Conservation (phyloP, 1,140 invertebrate species). For the Tetraneura akinire region DNA sequence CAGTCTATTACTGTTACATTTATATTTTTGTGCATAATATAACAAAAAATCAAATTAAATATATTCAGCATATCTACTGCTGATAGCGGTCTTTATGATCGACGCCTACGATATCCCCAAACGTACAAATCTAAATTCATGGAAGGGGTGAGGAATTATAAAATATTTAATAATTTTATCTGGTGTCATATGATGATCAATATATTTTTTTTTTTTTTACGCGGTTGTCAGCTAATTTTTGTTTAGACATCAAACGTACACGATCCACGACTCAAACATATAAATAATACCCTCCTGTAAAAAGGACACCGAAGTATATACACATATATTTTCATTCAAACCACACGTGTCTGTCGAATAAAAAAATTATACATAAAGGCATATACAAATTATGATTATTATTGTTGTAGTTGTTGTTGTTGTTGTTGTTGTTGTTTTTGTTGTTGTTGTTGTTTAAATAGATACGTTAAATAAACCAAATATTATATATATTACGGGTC, state of each 20-base stretch:
- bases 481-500: background rate
- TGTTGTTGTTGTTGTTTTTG: background rate
- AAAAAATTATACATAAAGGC: too few relatives aligned
- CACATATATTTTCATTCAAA: constrained; percentile 37
- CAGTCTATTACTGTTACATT: background rate
- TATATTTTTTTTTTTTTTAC: constrained; percentile 3
- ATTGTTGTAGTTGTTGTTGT: background rate
- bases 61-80: constrained; percentile 17
- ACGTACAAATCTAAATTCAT: constrained; percentile 31
- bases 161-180: constrained; percentile 43
- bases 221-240: constrained; percentile 32
- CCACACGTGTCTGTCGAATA: background rate
- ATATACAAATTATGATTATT: constrained; percentile 14
- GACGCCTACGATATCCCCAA: constrained; percentile 29
- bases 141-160: background rate
- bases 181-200: constrained; percentile 39
- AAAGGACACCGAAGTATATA: background rate
- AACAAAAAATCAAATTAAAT: background rate
- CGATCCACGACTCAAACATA: background rate
- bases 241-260: constrained; percentile 27
- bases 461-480: background rate
- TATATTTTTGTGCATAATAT: background rate
- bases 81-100: constrained; percentile 40
- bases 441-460: background rate
- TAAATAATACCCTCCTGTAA: constrained; percentile 1